phyloP scores from a whole-genome alignment of 1,140 invertebrate genomes.

The Ruditapes philippinarum region DNA sequence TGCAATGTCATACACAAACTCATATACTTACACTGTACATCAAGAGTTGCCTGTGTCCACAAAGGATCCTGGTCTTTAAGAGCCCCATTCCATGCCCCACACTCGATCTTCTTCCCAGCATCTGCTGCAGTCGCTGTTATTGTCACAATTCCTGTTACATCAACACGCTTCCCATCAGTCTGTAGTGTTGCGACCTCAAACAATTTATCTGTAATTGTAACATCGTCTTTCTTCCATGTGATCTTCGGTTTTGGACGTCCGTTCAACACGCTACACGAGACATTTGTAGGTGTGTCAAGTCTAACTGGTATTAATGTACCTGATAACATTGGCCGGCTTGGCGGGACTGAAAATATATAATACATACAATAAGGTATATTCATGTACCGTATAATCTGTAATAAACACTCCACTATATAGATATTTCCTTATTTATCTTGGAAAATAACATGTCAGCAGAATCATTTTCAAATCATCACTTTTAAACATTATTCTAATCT shows the following conservation, averaged over 20 bases:
- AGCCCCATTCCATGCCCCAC: slow-evolving; percentile 88
- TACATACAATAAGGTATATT: too few relatives aligned
- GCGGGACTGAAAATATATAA: slow-evolving; percentile 90
- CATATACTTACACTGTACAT: slow-evolving; percentile 86
- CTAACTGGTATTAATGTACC: slow-evolving; percentile 91
- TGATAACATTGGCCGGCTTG: slow-evolving; percentile 95
- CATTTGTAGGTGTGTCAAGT: slow-evolving; percentile 94
- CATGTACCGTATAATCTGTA: too few relatives aligned
- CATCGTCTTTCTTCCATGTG: slow-evolving; percentile 76
- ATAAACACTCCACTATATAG: too few relatives aligned
- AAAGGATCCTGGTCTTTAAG: slow-evolving; percentile 76
- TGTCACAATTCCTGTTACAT: slow-evolving; percentile 93
- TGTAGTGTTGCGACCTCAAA: slow-evolving; percentile 67
- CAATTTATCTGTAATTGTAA: slow-evolving; percentile 69
- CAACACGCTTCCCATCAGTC: slow-evolving; percentile 88
- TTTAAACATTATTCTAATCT: too few relatives aligned
- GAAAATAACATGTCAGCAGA: too few relatives aligned
- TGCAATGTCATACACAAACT: too few relatives aligned
- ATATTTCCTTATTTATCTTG: too few relatives aligned
- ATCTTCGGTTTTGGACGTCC: slow-evolving; percentile 96
- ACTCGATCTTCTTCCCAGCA: slow-evolving; percentile 96
- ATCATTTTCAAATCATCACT: too few relatives aligned
- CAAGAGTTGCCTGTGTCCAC: slow-evolving; percentile 79
- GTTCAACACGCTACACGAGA: slow-evolving; percentile 95
- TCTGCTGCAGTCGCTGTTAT: slow-evolving; percentile 92